These are phyloP conservation scores for Zeuzera pyrina DNA, from an alignment of 2,888 invertebrate genomes.

Conservation along the genomic window DNA sequence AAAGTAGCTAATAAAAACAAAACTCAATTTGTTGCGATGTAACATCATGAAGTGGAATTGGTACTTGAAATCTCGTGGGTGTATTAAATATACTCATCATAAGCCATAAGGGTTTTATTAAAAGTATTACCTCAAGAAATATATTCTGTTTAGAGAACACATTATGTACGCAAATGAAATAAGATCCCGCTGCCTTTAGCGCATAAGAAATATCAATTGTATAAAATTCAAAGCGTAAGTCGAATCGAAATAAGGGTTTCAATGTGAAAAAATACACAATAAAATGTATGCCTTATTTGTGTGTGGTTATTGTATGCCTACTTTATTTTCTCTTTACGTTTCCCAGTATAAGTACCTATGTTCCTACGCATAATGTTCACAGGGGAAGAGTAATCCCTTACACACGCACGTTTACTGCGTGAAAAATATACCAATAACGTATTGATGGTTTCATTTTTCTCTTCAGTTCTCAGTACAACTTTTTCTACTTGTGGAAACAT, in stretches of 20 bases:
- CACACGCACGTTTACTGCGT: slow-evolving; percentile 12
- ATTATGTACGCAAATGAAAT: neutral
- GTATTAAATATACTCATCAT: too few relatives aligned
- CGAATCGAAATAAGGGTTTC: slow-evolving; percentile 24
- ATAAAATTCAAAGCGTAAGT: slow-evolving; percentile 20
- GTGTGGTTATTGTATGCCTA: slow-evolving; percentile 21
- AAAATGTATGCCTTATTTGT: slow-evolving; percentile 23
- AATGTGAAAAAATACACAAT: slow-evolving; percentile 23
- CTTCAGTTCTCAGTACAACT: too few relatives aligned
- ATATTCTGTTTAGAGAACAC: neutral
- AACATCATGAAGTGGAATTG: too few relatives aligned
- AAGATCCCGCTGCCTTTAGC: slow-evolving; percentile 10
- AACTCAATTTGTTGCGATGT: too few relatives aligned
- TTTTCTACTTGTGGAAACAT: too few relatives aligned
- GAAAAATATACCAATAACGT: slow-evolving; percentile 1
- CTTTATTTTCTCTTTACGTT: slow-evolving; percentile 17
- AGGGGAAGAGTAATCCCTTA: slow-evolving; percentile 19
- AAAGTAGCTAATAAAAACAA: too few relatives aligned
- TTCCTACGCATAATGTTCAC: too few relatives aligned
- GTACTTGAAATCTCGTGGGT: too few relatives aligned
- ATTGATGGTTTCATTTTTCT: too few relatives aligned
- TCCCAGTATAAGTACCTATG: slow-evolving; percentile 9
- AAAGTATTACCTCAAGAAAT: neutral
- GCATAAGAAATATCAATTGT: slow-evolving; percentile 20
- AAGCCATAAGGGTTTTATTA: too few relatives aligned